A percentile compares a stretch with the other conserved stretches of the same genome.
Evolutionary conservation across 1,140 invertebrate genomes (phyloP).

Genomic region (Brachionus manjavacas): DNA sequence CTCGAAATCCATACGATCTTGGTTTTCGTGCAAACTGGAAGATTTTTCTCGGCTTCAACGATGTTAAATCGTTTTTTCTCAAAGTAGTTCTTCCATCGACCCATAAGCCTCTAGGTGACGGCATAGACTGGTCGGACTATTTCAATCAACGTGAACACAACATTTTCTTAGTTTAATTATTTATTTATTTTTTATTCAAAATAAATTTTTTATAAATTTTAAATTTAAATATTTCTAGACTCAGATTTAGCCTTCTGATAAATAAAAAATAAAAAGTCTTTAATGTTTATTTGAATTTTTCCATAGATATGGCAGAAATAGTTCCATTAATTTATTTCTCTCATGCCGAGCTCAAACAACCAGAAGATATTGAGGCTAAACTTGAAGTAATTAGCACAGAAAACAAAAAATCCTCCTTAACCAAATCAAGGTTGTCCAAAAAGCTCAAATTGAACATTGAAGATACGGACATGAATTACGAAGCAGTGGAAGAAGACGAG

Average conservation of each 20-base stretch:
- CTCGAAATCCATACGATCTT: conserved; percentile 82
- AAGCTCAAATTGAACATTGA: background rate
- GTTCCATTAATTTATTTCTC: conserved; percentile 36
- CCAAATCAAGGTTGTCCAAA: background rate
- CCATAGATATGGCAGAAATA: background rate
- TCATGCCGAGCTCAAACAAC: conserved; percentile 1
- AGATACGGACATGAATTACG: conserved; percentile 36
- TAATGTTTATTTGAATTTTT: background rate
- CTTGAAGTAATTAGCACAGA: background rate
- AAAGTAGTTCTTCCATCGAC: conserved; percentile 73
- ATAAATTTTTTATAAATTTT: conserved; percentile 10
- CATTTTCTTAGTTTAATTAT: conserved; percentile 21
- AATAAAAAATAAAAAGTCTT: background rate
- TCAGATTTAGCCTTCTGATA: background rate
- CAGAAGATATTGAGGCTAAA: background rate
- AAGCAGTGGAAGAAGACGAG: conserved; percentile 19
- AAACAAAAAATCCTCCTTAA: background rate
- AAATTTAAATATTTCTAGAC: background rate
- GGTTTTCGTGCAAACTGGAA: conserved; percentile 79
- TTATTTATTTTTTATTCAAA: background rate
- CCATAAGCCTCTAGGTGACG: conserved; percentile 72
- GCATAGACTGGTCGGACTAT: conserved; percentile 67
- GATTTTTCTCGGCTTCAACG: conserved; percentile 73
- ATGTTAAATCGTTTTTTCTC: conserved; percentile 64
- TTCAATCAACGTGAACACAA: background rate